These are phyloP conservation scores for Platycheirus rosarum DNA, from an alignment of 2,888 invertebrate genomes.

Conservation along the genomic window DNA sequence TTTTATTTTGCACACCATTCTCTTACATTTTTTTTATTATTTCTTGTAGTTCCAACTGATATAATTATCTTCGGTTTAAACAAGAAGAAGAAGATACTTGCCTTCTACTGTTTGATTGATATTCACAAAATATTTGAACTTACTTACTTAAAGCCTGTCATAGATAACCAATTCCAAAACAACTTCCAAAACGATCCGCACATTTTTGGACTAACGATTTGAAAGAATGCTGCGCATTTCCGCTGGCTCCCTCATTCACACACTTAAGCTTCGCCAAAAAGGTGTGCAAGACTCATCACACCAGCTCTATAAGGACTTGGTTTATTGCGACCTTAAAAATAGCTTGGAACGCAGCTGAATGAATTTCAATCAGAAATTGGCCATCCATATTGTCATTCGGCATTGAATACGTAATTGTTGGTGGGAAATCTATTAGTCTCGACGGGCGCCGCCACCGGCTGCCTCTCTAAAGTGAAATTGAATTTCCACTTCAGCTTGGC, in stretches of 20 bases:
- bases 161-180: slow-evolving; percentile 24
- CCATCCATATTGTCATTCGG: slow-evolving; percentile 53
- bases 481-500: slow-evolving; percentile 48
- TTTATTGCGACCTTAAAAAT: slow-evolving; percentile 52
- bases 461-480: slow-evolving; percentile 56
- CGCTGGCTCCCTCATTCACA: slow-evolving; percentile 45
- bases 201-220: slow-evolving; percentile 53
- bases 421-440: slow-evolving; percentile 41
- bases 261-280: slow-evolving; percentile 29
- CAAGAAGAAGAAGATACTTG: too few relatives aligned
- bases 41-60: too few relatives aligned
- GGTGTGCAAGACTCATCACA: slow-evolving; percentile 54
- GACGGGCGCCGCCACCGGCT: too few relatives aligned
- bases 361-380: slow-evolving; percentile 58
- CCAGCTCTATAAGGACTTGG: slow-evolving; percentile 27
- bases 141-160: slow-evolving; percentile 23
- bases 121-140: neutral
- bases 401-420: slow-evolving; percentile 48
- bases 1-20: too few relatives aligned
- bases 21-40: too few relatives aligned
- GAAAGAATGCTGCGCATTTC: slow-evolving; percentile 59
- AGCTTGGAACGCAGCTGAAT: slow-evolving; percentile 25
- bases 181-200: slow-evolving; percentile 34
- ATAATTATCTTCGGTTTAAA: too few relatives aligned
- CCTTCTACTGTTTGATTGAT: neutral